Conservation (phyloP, 2,113 vertebrate species). For the Neomonachus schauinslandi region DNA sequence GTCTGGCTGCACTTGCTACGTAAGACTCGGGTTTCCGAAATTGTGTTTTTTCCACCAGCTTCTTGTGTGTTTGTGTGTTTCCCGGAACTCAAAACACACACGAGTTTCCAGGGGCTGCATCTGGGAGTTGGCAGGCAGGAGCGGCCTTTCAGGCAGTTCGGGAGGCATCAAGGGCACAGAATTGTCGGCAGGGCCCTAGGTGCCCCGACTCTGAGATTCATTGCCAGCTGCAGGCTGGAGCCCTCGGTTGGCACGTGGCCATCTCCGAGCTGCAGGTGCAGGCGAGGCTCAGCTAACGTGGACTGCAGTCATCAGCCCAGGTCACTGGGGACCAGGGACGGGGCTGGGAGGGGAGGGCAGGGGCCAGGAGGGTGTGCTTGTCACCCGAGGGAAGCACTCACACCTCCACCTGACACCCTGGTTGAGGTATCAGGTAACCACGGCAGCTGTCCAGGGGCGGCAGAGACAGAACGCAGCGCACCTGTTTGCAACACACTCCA, state of each 20-base stretch:
- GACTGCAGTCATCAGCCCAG: background rate
- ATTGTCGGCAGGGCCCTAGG: background rate
- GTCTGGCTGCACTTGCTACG: rapidly evolving
- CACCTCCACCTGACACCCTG: background rate
- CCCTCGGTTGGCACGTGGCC: background rate
- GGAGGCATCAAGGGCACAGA: background rate
- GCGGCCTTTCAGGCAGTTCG: background rate
- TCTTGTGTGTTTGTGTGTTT: background rate
- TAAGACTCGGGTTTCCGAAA: background rate
- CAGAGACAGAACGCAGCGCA: background rate
- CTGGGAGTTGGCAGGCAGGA: background rate
- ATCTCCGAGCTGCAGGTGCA: background rate
- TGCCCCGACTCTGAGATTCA: background rate
- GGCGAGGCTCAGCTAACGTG: background rate
- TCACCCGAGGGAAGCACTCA: background rate
- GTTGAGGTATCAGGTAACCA: background rate
- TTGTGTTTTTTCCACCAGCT: background rate
- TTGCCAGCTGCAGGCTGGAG: background rate
- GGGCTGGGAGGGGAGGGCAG: background rate
- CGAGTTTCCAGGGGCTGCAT: rapidly evolving
- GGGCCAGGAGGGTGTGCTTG: background rate
- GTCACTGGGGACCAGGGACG: rapidly evolving
- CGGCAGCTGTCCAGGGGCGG: background rate
- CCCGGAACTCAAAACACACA: background rate
- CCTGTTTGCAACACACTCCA: background rate